phyloP scores from a whole-genome alignment of 2,888 invertebrate genomes.

The Dusona sp. region DNA sequence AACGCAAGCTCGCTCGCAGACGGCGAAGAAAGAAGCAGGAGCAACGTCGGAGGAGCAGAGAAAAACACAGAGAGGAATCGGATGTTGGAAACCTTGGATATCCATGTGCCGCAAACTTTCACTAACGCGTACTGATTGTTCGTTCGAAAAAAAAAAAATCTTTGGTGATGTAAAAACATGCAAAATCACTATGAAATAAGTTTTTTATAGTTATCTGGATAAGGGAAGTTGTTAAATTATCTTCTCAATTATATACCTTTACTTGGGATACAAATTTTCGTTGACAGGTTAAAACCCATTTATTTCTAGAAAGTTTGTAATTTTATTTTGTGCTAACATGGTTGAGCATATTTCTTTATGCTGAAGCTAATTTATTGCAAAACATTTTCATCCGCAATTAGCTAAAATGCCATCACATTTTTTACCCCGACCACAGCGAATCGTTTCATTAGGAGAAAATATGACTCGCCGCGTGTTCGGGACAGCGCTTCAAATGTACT shows the following conservation, averaged over 20 bases:
- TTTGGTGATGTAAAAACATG: slow-evolving; percentile 83
- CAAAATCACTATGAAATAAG: slow-evolving; percentile 61
- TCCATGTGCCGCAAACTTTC: slow-evolving; percentile 78
- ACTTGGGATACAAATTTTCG: slow-evolving; percentile 67
- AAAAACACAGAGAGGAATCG: slow-evolving; percentile 74
- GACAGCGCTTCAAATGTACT: too few species aligned
- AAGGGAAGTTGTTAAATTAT: too few species aligned
- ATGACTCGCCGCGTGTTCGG: too few species aligned
- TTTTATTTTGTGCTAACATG: too few species aligned
- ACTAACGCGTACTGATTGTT: slow-evolving; percentile 79
- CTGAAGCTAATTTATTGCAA: too few species aligned
- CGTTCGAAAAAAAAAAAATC: slow-evolving; percentile 82
- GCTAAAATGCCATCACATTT: too few species aligned
- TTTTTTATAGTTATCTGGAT: too few species aligned
- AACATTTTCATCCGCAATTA: too few species aligned
- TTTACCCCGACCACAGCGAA: too few species aligned
- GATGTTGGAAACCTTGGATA: slow-evolving; percentile 78
- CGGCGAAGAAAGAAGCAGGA: slow-evolving; percentile 59
- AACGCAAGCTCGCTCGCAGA: slow-evolving; percentile 54
- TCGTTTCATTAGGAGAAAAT: too few species aligned
- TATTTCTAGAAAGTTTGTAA: neutral
- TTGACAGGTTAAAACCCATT: slow-evolving; percentile 16
- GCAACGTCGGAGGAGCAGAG: slow-evolving; percentile 57
- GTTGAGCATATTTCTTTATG: too few species aligned
- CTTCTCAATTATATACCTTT: slow-evolving; percentile 59